A percentile compares a stretch with the other conserved stretches of the same genome.
Conservation (phyloP, 2,888 invertebrate species). For the Cephus spinipes region DNA sequence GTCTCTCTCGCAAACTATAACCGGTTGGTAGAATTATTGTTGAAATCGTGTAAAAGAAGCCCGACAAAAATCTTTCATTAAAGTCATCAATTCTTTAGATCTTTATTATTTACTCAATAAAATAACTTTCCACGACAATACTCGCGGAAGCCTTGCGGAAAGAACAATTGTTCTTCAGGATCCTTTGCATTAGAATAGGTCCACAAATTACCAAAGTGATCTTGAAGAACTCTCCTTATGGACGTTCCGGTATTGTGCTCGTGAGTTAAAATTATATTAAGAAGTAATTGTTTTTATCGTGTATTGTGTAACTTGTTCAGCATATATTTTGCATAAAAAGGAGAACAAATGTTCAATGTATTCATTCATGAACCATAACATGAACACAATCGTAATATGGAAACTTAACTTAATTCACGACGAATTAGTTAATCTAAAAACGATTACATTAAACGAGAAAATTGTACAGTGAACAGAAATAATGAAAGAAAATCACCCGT, state of each 20-base stretch:
- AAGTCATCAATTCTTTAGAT: not conserved
- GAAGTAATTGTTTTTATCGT: not conserved
- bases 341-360: not conserved
- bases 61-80: not conserved
- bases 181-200: not conserved
- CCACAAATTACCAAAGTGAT: not conserved
- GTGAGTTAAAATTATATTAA: not conserved
- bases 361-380: not conserved
- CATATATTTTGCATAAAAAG: not conserved
- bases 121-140: not conserved
- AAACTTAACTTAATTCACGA: not conserved
- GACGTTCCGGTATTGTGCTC: not conserved
- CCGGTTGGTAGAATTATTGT: not conserved
- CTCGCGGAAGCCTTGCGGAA: not conserved
- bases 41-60: not conserved
- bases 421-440: not conserved
- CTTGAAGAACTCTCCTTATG: not conserved
- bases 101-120: not conserved
- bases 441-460: not conserved
- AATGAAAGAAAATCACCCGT: not conserved
- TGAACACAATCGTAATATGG: not conserved
- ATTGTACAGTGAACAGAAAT: not conserved
- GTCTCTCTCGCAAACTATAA: not conserved
- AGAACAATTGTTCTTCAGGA: not conserved
- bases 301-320: not conserved